Evolutionary conservation across 2,888 invertebrate genomes (phyloP).

Genomic region (Pardosa pseudoannulata): DNA sequence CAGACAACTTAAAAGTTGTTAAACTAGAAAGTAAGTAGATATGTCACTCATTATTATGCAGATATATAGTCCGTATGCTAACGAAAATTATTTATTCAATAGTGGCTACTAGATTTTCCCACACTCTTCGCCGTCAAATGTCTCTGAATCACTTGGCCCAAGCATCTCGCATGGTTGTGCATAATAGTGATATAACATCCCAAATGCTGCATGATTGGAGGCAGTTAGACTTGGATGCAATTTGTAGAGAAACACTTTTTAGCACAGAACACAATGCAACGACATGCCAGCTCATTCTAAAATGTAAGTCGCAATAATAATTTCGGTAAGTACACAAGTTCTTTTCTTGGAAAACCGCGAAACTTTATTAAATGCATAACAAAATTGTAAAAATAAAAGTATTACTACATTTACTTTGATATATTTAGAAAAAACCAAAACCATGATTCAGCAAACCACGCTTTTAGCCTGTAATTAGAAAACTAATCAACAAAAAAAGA

Average conservation of each 20-base stretch:
- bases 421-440: too few relatives aligned
- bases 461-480: too few relatives aligned
- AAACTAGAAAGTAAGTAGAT: slow-evolving; percentile 78
- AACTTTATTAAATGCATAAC: too few relatives aligned
- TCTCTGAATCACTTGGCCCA: slow-evolving; percentile 79
- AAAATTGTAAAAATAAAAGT: too few relatives aligned
- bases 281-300: slow-evolving; percentile 76
- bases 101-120: slow-evolving; percentile 79
- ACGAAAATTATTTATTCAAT: slow-evolving; percentile 1
- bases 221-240: slow-evolving; percentile 78
- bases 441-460: too few relatives aligned
- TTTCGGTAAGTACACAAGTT: too few relatives aligned
- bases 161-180: slow-evolving; percentile 78
- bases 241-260: slow-evolving; percentile 78
- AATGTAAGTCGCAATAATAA: slow-evolving; percentile 76
- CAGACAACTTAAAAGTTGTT: slow-evolving; percentile 77
- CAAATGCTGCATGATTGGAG: slow-evolving; percentile 80
- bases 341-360: too few relatives aligned
- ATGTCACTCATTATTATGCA: not conserved
- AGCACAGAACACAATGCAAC: slow-evolving; percentile 77
- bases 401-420: too few relatives aligned
- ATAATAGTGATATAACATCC: slow-evolving; percentile 78
- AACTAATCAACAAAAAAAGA: too few relatives aligned
- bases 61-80: not conserved
- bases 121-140: slow-evolving; percentile 78